These are phyloP conservation scores for Anguilla anguilla DNA, from an alignment of 2,797 vertebrate genomes.

Conservation along the genomic window DNA sequence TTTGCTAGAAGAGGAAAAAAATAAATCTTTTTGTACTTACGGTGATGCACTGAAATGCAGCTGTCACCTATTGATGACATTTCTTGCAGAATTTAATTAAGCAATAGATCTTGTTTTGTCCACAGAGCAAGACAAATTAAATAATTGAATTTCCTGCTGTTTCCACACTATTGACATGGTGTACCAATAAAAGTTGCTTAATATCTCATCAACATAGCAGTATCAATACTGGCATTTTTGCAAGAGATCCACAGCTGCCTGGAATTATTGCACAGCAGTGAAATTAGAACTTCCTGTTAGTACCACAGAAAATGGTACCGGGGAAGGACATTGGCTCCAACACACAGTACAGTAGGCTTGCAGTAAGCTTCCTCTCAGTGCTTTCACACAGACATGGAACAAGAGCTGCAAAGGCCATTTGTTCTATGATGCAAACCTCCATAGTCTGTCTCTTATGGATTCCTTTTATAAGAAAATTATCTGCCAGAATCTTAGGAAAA, in stretches of 20 bases:
- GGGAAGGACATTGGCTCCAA: not conserved
- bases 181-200: constrained; percentile 24
- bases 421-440: not conserved
- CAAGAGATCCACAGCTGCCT: constrained; percentile 5
- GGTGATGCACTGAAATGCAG: not conserved
- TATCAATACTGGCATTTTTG: constrained; percentile 15
- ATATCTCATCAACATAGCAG: constrained; percentile 14
- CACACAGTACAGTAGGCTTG: not conserved
- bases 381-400: not conserved
- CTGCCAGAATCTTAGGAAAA: not conserved
- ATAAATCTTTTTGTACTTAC: not conserved
- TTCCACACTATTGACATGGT: constrained; percentile 23
- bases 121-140: constrained; percentile 7
- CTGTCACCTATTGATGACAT: not conserved
- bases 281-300: not conserved
- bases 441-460: not conserved
- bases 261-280: not conserved
- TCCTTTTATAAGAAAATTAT: not conserved
- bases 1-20: not conserved
- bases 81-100: not conserved
- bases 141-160: constrained; percentile 17
- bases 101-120: not conserved
- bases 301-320: not conserved
- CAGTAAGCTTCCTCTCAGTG: not conserved
- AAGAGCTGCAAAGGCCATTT: not conserved